These are phyloP conservation scores for Xylocampa areola DNA, from an alignment of 2,888 invertebrate genomes.

Conservation along the genomic window DNA sequence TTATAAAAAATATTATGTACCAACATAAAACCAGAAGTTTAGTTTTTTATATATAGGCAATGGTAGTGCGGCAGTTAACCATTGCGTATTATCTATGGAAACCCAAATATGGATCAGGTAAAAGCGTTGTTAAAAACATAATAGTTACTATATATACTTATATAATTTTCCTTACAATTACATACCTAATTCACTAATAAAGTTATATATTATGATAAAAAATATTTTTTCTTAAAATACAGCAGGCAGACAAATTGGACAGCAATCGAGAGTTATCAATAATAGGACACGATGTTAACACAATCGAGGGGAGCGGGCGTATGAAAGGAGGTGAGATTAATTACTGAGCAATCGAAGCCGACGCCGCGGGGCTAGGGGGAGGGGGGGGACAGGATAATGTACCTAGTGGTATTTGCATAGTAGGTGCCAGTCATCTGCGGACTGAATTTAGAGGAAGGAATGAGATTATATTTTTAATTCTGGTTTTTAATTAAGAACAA, in stretches of 20 bases:
- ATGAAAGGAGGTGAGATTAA: conserved; percentile 67
- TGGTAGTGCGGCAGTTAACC: too few species aligned
- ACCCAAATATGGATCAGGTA: too few species aligned
- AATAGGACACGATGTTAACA: conserved; percentile 58
- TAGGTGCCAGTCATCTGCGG: conserved; percentile 36
- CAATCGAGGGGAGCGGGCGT: conserved; percentile 39
- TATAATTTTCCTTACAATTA: too few species aligned
- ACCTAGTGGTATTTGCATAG: conserved; percentile 52
- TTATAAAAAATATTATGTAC: too few species aligned
- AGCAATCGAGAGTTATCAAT: conserved; percentile 50
- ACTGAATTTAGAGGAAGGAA: not conserved
- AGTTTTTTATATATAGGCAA: too few species aligned
- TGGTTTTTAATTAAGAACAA: not conserved
- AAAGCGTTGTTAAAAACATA: too few species aligned
- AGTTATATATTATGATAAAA: too few species aligned
- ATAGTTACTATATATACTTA: too few species aligned
- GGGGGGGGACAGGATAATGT: conserved; percentile 29
- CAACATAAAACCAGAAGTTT: too few species aligned
- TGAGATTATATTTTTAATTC: not conserved
- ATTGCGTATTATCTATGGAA: too few species aligned
- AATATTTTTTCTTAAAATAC: conserved; percentile 20
- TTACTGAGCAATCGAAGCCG: conserved; percentile 68
- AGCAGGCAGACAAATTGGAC: conserved; percentile 21
- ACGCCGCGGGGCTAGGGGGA: conserved; percentile 48
- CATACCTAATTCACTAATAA: too few species aligned